Evolutionary conservation across 2,797 vertebrate genomes (phyloP), one percentile per base, ranked within the genome.

Genomic region (Semaprochilodus insignis): DNA sequence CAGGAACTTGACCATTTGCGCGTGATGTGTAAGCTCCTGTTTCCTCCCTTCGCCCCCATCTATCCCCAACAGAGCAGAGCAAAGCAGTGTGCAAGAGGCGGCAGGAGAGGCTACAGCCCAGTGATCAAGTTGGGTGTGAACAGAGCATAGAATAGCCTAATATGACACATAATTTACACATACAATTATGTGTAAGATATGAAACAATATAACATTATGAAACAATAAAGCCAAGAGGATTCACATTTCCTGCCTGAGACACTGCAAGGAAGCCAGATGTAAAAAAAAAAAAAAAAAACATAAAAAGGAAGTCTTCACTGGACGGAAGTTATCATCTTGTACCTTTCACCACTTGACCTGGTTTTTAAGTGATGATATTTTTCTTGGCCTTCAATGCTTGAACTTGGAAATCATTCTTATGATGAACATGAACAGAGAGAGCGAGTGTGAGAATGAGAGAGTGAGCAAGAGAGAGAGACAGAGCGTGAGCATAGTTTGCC

Each of bases 1-100:
- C 91, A 92, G 88, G 90, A 93, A 90, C 88, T 91, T 91, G 91
- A 92, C 89, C 92, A 92, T 95, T 96, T 93, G 84, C 91, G 86
- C 88, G 80, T 59, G 85, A 91, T 92, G 91, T 87, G 88, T 89
- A 40, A 87, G 83, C 82, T 86, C 93, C 90, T 88, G 88, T 92
- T 95, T 95, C 93, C 89, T 88, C 88, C 81, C 17, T 69, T 83
- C 77, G 75, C 55, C 70, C 77, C 52, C 82, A 75, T 79, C 40
- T 71, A 69, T 79, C 63, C 82, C 77, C 82, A 83, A 44, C 74
- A 34, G 82, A 76, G 72, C 82, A 78, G 40, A 80, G 72, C 44
- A 52, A 40, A 73, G 59, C 25, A 16, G 16, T 72, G 74, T 62
- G 57, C 48, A 66, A 77, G 40, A 81, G 90, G 85, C 90, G 77